phyloP scores from a whole-genome alignment of 2,113 vertebrate genomes.

The Poeciliopsis retropinna region DNA sequence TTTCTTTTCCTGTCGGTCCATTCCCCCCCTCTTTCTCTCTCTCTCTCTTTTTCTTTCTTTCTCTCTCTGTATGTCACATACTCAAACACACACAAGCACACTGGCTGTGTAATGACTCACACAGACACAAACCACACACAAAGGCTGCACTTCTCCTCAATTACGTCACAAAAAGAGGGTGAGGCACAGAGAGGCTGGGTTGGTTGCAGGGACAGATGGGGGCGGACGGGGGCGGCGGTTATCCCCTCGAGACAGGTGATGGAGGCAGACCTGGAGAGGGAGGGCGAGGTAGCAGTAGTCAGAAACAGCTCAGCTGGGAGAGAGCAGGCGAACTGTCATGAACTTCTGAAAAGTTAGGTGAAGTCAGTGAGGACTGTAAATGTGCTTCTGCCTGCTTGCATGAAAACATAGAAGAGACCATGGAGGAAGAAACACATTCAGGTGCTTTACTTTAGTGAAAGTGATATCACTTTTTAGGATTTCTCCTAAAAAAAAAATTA shows the following conservation, averaged over 20 bases:
- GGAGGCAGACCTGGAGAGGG: constrained; percentile 44
- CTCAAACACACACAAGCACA: constrained; percentile 22
- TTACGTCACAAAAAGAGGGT: constrained; percentile 70
- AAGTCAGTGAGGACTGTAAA: constrained; percentile 30
- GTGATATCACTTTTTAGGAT: background rate
- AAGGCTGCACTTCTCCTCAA: constrained; percentile 41
- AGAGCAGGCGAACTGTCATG: constrained; percentile 65
- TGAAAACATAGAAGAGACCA: background rate
- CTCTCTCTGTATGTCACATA: constrained; percentile 16
- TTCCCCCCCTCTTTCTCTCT: too few species aligned
- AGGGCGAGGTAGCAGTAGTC: constrained; percentile 54
- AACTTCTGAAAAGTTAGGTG: constrained; percentile 46
- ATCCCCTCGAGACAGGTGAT: constrained; percentile 48
- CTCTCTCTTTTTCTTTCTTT: constrained; percentile 1
- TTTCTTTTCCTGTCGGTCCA: constrained; percentile 38
- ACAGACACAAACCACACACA: constrained; percentile 36
- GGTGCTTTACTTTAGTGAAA: background rate
- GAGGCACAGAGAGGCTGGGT: constrained; percentile 43
- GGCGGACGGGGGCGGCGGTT: constrained; percentile 36
- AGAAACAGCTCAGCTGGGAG: constrained; percentile 48
- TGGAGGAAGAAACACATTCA: constrained; percentile 2
- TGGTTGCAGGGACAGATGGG: constrained; percentile 40
- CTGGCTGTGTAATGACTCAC: constrained; percentile 46
- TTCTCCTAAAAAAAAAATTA: too few species aligned
- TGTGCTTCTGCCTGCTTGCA: constrained; percentile 24